These are phyloP conservation scores for Scartelaos histophorus DNA, from an alignment of 2,113 vertebrate species.

Conservation along the genomic window DNA sequence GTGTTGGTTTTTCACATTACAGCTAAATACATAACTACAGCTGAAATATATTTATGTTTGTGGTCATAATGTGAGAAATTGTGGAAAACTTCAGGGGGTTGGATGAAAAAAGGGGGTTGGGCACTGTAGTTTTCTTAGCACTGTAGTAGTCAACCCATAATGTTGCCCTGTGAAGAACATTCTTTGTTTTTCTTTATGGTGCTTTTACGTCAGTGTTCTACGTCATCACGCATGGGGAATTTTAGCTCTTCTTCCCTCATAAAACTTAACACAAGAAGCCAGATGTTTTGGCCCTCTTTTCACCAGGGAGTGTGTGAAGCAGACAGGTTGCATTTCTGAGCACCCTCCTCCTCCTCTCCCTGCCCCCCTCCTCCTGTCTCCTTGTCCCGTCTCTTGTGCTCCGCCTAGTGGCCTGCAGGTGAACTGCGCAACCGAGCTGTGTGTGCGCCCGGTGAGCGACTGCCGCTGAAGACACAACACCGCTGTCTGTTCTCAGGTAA, in stretches of 20 bases:
- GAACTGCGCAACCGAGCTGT: slow-evolving; percentile 51
- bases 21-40: too few species aligned
- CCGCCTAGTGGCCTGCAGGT: slow-evolving; percentile 51
- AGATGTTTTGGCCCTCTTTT: neutral
- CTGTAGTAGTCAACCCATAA: neutral
- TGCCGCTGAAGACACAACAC: slow-evolving; percentile 77
- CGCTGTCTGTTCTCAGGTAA: slow-evolving; percentile 76
- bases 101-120: too few species aligned
- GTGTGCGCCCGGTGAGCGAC: slow-evolving; percentile 70
- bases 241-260: neutral
- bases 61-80: too few species aligned
- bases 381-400: slow-evolving; percentile 59
- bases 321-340: slow-evolving; percentile 45
- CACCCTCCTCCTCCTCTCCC: neutral
- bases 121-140: too few species aligned
- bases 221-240: neutral
- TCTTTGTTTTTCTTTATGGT: neutral
- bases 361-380: neutral
- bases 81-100: too few species aligned
- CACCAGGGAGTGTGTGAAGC: neutral
- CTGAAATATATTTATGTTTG: too few species aligned
- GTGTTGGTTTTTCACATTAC: too few species aligned
- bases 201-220: neutral
- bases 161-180: neutral
- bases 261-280: neutral